Evolutionary conservation across 2,888 invertebrate species (phyloP).

Genomic region (Sinopyrophorus schimmeli): DNA sequence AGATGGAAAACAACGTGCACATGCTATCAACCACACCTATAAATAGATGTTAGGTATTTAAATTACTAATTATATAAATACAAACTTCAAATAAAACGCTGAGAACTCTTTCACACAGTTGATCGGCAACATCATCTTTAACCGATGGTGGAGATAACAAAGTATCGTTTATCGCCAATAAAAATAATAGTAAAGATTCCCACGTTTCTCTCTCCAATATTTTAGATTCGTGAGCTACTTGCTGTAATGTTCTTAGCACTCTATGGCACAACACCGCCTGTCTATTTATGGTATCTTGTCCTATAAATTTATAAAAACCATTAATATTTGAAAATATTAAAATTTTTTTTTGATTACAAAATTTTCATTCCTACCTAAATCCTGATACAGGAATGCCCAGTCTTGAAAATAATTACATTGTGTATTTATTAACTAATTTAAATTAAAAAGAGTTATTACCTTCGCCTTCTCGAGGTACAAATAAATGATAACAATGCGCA

Average conservation of each 20-base stretch:
- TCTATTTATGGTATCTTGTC: conserved; percentile 85
- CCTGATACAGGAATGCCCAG: conserved; percentile 88
- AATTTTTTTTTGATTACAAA: conserved; percentile 1
- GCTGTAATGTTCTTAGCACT: conserved; percentile 82
- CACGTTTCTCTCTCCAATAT: conserved; percentile 84
- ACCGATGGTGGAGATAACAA: conserved; percentile 90
- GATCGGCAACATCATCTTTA: conserved; percentile 90
- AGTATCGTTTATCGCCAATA: conserved; percentile 89
- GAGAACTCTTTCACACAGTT: conserved; percentile 90
- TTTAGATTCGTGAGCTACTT: conserved; percentile 75
- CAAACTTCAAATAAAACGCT: conserved; percentile 88
- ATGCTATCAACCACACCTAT: conserved; percentile 72
- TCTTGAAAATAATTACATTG: conserved; percentile 69
- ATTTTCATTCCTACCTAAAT: conserved; percentile 67
- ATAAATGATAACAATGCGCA: conserved; percentile 90
- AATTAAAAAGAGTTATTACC: conserved; percentile 63
- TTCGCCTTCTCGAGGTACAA: conserved; percentile 90
- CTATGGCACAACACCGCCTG: conserved; percentile 94
- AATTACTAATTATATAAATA: conserved; percentile 48
- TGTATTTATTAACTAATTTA: conserved; percentile 29
- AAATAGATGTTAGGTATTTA: conserved; percentile 7
- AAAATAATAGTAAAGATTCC: conserved; percentile 84
- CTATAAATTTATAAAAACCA: no score
- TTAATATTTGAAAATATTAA: no score
- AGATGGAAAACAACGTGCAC: conserved; percentile 85